Evolutionary conservation across 2,797 vertebrate genomes (phyloP).

Genomic region (Thaleichthys pacificus): DNA sequence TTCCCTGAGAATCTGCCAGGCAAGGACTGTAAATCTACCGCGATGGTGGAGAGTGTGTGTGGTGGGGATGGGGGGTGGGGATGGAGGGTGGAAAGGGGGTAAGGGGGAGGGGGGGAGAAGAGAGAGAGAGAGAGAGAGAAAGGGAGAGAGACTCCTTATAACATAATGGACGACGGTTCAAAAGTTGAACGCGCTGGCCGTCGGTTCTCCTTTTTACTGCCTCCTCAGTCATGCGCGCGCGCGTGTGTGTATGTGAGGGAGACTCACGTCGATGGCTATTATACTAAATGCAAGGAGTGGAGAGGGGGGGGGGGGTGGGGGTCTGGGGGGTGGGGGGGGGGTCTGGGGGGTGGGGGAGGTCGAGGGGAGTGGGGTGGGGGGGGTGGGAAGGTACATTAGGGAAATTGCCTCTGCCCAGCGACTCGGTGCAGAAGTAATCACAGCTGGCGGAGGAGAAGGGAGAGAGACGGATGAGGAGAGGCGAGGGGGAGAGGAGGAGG

Average conservation of each 20-base stretch:
- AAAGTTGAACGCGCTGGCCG: conserved; percentile 49
- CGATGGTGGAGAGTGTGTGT: not conserved
- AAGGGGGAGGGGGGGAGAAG: no score
- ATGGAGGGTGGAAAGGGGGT: not conserved
- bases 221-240: conserved; percentile 46
- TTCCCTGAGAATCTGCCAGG: conserved; percentile 39
- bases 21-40: conserved; percentile 42
- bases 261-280: conserved; percentile 52
- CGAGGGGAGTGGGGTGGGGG: not conserved
- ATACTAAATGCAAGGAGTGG: conserved; percentile 39
- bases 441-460: conserved; percentile 29
- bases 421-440: conserved; percentile 56
- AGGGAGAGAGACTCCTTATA: conserved; percentile 39
- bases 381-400: conserved; percentile 48
- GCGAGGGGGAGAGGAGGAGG: conserved; percentile 15
- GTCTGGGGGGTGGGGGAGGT: not conserved
- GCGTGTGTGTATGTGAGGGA: conserved; percentile 25
- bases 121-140: conserved; percentile 9
- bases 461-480: not conserved
- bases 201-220: conserved; percentile 50
- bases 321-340: not conserved
- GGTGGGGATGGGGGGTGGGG: no score
- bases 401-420: conserved; percentile 49
- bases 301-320: not conserved
- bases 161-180: conserved; percentile 55